Evolutionary conservation across 2,888 invertebrate species (phyloP).

Genomic region (Leucophora obtusa): DNA sequence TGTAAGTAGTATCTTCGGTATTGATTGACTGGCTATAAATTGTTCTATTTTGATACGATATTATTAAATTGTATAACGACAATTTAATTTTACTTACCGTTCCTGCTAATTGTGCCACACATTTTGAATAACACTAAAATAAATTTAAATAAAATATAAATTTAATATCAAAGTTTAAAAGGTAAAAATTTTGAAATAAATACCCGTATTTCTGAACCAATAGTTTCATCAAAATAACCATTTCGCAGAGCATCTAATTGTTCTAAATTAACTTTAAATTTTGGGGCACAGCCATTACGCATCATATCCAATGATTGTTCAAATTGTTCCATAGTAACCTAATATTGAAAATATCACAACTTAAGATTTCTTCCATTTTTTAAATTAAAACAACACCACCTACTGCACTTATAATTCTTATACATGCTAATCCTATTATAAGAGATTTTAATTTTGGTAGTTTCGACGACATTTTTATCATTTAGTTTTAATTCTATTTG

Average conservation of each 20-base stretch:
- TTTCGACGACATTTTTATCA: background rate
- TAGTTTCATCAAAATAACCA: conserved; percentile 71
- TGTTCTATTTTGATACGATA: no score
- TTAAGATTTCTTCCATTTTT: background rate
- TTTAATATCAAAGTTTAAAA: no score
- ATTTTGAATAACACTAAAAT: conserved; percentile 74
- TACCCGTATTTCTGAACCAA: conserved; percentile 72
- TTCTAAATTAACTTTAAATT: conserved; percentile 72
- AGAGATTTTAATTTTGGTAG: background rate
- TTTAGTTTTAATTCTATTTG: conserved; percentile 6
- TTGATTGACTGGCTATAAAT: no score
- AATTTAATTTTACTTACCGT: conserved; percentile 68
- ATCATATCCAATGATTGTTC: conserved; percentile 75
- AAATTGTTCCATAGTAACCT: conserved; percentile 75
- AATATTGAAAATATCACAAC: background rate
- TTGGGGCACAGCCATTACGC: conserved; percentile 74
- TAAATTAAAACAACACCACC: conserved; percentile 16
- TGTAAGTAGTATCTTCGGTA: no score
- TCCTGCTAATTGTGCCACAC: conserved; percentile 75
- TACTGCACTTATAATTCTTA: conserved; percentile 47
- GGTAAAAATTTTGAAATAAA: background rate
- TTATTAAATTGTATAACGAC: no score
- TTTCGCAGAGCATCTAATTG: conserved; percentile 70
- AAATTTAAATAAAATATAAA: background rate
- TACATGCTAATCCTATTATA: conserved; percentile 33